A percentile compares a stretch with the other conserved stretches of the same genome.
Conservation (phyloP, 2,113 vertebrate genomes). For the Melanocharis versteri region DNA sequence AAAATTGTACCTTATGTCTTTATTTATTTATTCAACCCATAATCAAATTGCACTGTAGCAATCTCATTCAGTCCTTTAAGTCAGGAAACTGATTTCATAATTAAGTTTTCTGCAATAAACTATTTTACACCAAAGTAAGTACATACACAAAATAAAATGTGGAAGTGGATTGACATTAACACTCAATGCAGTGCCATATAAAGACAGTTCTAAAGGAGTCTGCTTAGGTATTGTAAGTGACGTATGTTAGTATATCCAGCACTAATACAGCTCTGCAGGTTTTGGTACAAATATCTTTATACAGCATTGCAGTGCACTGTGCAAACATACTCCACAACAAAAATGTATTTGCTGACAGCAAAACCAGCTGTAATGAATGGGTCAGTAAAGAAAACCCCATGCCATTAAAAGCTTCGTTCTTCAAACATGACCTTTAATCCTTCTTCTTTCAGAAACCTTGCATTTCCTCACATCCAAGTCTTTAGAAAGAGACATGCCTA, state of each 20-base stretch:
- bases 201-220: not conserved
- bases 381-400: not conserved
- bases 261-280: not conserved
- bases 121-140: conserved; percentile 59
- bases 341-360: not conserved
- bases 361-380: not conserved
- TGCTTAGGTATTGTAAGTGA: not conserved
- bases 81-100: not conserved
- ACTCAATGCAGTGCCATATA: not conserved
- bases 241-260: not conserved
- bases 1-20: conserved; percentile 20
- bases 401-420: not conserved
- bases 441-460: not conserved
- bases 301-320: not conserved
- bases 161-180: not conserved
- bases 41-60: conserved; percentile 17
- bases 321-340: not conserved
- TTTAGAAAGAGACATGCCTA: not conserved
- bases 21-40: not conserved
- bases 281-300: not conserved
- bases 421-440: not conserved
- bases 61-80: not conserved
- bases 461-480: not conserved
- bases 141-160: conserved; percentile 31
- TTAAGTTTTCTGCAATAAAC: conserved; percentile 43